These are phyloP conservation scores for Drosophila bocki DNA, from an alignment of 1,140 invertebrate genomes.

Conservation along the genomic window DNA sequence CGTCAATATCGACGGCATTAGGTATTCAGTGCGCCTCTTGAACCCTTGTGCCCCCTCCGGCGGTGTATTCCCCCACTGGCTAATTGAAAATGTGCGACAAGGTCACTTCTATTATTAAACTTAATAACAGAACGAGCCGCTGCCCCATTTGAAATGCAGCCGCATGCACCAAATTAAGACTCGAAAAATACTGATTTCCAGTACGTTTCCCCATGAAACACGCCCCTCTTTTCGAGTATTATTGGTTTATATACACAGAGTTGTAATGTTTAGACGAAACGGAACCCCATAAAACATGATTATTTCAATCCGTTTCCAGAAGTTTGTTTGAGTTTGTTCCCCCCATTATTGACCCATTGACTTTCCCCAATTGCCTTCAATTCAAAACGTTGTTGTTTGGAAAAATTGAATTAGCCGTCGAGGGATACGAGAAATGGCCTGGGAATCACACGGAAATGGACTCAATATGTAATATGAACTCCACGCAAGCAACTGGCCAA, in stretches of 20 bases:
- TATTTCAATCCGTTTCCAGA: not conserved
- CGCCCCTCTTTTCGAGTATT: conserved; percentile 1
- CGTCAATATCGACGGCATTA: conserved; percentile 38
- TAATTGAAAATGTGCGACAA: conserved; percentile 58
- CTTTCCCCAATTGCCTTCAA: conserved; percentile 66
- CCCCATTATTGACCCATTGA: conserved; percentile 59
- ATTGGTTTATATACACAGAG: conserved; percentile 9
- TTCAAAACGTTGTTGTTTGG: conserved; percentile 37
- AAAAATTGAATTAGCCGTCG: conserved; percentile 60
- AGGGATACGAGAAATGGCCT: not conserved
- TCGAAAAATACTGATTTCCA: conserved; percentile 24
- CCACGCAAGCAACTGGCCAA: conserved; percentile 19
- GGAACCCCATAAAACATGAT: conserved; percentile 20
- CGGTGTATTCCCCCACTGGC: conserved; percentile 11
- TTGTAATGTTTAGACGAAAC: conserved; percentile 1
- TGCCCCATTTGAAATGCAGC: conserved; percentile 42
- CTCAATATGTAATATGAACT: conserved; percentile 29
- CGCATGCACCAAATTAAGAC: conserved; percentile 46
- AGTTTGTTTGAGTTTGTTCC: conserved; percentile 21
- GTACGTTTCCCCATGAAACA: not conserved
- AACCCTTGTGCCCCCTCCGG: conserved; percentile 12
- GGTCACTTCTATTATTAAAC: conserved; percentile 66
- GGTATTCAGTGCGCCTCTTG: conserved; percentile 22
- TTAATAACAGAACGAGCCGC: conserved; percentile 55
- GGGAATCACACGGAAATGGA: conserved; percentile 15